These are phyloP conservation scores for Thaumetopoea pityocampa DNA, from an alignment of 1,140 invertebrate genomes.

Conservation along the genomic window DNA sequence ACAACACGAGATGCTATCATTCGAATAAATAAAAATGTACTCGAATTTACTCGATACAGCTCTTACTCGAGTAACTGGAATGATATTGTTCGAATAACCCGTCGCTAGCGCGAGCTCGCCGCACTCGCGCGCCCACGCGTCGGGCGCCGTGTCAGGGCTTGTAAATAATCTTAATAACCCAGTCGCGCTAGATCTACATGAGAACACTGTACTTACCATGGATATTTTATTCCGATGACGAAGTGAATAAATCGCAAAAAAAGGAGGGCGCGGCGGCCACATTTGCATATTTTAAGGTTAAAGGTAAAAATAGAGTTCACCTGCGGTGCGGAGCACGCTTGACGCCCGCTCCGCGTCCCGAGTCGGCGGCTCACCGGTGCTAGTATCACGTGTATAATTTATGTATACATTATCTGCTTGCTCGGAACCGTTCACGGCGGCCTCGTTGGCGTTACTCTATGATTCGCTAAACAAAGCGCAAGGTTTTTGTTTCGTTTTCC, in stretches of 20 bases:
- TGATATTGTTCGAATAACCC: too few relatives aligned
- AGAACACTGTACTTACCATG: slow-evolving; percentile 9
- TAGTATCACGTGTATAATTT: too few relatives aligned
- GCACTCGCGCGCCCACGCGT: slow-evolving; percentile 35
- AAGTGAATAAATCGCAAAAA: slow-evolving; percentile 12
- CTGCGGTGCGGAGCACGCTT: slow-evolving; percentile 5
- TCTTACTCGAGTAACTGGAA: too few relatives aligned
- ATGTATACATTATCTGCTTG: slow-evolving; percentile 5
- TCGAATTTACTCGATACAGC: too few relatives aligned
- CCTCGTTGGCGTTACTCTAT: slow-evolving; percentile 11
- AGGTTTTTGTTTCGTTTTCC: slow-evolving; percentile 14
- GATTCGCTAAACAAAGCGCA: slow-evolving; percentile 17
- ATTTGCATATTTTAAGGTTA: slow-evolving; percentile 19
- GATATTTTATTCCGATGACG: slow-evolving; percentile 6
- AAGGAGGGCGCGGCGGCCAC: slow-evolving; percentile 10
- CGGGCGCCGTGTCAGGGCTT: slow-evolving; percentile 48
- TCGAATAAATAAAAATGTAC: too few relatives aligned
- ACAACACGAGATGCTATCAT: too few relatives aligned
- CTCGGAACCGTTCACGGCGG: slow-evolving; percentile 6
- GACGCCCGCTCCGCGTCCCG: too few relatives aligned
- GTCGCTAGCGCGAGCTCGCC: slow-evolving; percentile 14
- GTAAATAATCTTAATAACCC: slow-evolving; percentile 40
- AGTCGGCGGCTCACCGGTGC: too few relatives aligned
- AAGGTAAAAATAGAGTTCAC: slow-evolving; percentile 17
- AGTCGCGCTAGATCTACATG: slow-evolving; percentile 12